Percentiles rank a stretch among this genome's conserved stretches.
Evolutionary conservation across 2,888 invertebrate genomes (phyloP).

Genomic region (Pantelozetes paolii): DNA sequence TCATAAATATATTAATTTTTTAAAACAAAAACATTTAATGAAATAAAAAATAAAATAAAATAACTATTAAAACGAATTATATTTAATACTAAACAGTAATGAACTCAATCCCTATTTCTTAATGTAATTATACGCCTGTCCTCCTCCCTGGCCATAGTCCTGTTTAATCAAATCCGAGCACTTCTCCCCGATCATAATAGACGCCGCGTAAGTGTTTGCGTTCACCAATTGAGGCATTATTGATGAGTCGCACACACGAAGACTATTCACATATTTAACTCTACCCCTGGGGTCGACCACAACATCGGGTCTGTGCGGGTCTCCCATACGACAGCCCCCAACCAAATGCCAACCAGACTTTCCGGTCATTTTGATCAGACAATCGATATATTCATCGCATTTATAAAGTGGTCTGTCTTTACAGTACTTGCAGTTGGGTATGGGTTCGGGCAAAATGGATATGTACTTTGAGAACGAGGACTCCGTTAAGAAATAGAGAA

Average conservation of each 20-base stretch:
- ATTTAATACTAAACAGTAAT: no score
- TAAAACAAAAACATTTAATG: no score
- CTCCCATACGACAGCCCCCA: background rate
- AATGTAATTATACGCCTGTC: background rate
- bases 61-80: no score
- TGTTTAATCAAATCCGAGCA: conserved; percentile 13
- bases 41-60: no score
- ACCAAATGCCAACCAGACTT: conserved; percentile 3
- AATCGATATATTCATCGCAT: conserved; percentile 12
- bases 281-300: background rate
- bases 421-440: conserved; percentile 13
- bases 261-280: background rate
- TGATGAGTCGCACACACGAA: background rate
- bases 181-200: conserved; percentile 24
- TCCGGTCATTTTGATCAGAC: background rate
- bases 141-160: background rate
- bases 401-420: background rate
- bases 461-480: background rate
- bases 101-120: no score
- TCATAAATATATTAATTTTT: no score
- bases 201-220: background rate
- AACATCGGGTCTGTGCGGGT: background rate
- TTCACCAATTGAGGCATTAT: conserved; percentile 13
- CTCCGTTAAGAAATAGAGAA: background rate
- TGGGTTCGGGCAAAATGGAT: background rate